phyloP scores from a whole-genome alignment of 2,113 vertebrate genomes.

The Megalops atlanticus region DNA sequence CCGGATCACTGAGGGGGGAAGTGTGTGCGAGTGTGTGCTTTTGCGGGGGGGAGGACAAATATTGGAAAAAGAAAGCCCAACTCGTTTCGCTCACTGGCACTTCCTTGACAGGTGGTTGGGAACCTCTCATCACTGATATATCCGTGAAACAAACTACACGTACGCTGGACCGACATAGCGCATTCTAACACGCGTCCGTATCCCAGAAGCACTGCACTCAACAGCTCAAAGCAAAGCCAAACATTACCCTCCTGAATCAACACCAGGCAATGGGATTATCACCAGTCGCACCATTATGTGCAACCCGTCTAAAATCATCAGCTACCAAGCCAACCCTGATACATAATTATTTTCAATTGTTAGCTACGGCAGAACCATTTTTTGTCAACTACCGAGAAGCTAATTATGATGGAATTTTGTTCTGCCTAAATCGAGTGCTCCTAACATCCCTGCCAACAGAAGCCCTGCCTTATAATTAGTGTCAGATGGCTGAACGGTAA shows the following conservation, averaged over 20 bases:
- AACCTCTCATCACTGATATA: neutral
- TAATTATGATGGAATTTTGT: neutral
- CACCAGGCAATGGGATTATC: neutral
- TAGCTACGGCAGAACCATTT: neutral
- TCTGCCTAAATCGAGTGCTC: neutral
- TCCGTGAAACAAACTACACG: neutral
- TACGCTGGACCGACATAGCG: no score
- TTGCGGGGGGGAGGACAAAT: neutral
- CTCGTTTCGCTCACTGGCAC: neutral
- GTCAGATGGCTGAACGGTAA: slow-evolving; percentile 56
- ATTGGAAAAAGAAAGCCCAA: neutral
- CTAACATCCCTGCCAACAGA: neutral
- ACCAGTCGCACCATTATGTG: neutral
- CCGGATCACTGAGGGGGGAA: neutral
- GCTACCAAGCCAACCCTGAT: neutral
- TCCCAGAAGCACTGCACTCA: no score
- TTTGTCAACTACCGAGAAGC: neutral
- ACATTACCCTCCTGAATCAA: no score
- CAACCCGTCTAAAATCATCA: neutral
- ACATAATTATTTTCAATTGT: neutral
- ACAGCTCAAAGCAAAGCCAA: no score
- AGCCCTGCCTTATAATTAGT: neutral
- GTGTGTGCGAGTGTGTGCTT: neutral
- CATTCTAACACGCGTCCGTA: no score
- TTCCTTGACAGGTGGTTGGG: neutral